Evolutionary conservation across 2,888 invertebrate species (phyloP), one percentile per base, ranked within the genome.

Genomic region (Lasius platythorax): DNA sequence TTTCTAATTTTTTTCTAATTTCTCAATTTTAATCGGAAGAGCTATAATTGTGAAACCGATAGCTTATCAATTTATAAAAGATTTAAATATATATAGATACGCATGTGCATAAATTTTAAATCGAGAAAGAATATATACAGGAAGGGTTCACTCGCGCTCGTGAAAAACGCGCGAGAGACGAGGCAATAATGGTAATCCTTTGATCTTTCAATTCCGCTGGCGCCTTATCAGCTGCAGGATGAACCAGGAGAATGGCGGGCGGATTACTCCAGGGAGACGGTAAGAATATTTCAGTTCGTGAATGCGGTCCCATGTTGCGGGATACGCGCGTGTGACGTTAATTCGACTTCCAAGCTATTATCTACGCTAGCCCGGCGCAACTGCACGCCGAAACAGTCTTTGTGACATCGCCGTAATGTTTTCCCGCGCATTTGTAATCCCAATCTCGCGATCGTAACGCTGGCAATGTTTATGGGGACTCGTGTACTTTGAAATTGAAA

Each of bases 131-230:
- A 67, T n/a, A 53, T 53, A 15, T 40, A 40, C 23, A 15, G 6
- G 28, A 23, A 23, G 67, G 37, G 63, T 63, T 61, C 76, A 88
- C 84, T 88, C 63, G 53, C 50, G 46, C 46, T n/a, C 61, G 84
- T 76, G 72, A 85, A 86, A 87, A 87, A 85, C 76, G 83, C 75
- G 30, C 9, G 58, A 28, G 33, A 61, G 78, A 82, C 87, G 75
- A 78, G 79, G 58, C 82, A 87, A 81, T 84, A 86, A 90, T 78
- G 87, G 83, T 89, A 88, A 92, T 92, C 91, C 92, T 88, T 93
- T 92, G 93, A 93, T 93, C 93, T 93, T 93, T 92, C 91, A 92
- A 93, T 93, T 93, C 91, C 89, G 90, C 43, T 87, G 40, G 37
- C 12, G 58, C 56, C 50, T 70, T 85, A 83, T 83, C 85, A 83